Percentiles rank a stretch among this genome's conserved stretches.
phyloP scores from a whole-genome alignment of 30 jellyfish, hydroid and myxozoan species.

The Aurelia coerulea region DNA sequence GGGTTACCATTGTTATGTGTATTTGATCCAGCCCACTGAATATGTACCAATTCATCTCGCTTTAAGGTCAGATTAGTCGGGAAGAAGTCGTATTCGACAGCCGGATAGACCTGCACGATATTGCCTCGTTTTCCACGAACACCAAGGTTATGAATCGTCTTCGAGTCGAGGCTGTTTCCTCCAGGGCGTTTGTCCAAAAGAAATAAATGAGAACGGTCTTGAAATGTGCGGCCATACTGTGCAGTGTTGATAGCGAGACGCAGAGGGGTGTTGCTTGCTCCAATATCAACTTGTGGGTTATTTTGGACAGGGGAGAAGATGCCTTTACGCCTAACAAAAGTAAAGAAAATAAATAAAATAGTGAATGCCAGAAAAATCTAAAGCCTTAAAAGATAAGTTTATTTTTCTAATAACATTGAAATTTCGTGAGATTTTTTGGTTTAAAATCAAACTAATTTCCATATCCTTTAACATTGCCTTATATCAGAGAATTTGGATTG shows the following conservation, averaged over 20 bases:
- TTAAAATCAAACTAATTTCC: too few relatives aligned
- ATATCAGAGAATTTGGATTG: too few relatives aligned
- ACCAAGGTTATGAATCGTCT: constrained; percentile 68
- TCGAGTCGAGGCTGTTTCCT: constrained; percentile 46
- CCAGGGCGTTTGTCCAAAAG: constrained; percentile 63
- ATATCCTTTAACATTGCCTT: too few relatives aligned
- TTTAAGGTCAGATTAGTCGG: constrained; percentile 81
- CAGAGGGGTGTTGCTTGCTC: constrained; percentile 80
- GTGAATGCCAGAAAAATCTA: neutral
- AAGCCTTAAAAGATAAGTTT: too few relatives aligned
- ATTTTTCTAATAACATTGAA: too few relatives aligned
- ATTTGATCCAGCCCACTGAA: constrained; percentile 98
- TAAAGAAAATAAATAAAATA: neutral
- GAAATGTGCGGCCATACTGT: constrained; percentile 99
- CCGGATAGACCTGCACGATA: constrained; percentile 92
- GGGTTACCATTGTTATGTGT: constrained; percentile 93
- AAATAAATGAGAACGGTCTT: constrained; percentile 95
- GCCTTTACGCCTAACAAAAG: constrained; percentile 48
- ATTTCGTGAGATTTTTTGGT: too few relatives aligned
- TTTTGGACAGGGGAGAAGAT: constrained; percentile 88
- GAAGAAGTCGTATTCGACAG: constrained; percentile 95
- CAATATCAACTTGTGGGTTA: constrained; percentile 95
- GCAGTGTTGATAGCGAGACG: constrained; percentile 98
- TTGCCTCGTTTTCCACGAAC: constrained; percentile 90
- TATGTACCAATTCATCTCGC: constrained; percentile 76